phyloP scores from a whole-genome alignment of 2,888 invertebrate species.

The Limnephilus auricula region DNA sequence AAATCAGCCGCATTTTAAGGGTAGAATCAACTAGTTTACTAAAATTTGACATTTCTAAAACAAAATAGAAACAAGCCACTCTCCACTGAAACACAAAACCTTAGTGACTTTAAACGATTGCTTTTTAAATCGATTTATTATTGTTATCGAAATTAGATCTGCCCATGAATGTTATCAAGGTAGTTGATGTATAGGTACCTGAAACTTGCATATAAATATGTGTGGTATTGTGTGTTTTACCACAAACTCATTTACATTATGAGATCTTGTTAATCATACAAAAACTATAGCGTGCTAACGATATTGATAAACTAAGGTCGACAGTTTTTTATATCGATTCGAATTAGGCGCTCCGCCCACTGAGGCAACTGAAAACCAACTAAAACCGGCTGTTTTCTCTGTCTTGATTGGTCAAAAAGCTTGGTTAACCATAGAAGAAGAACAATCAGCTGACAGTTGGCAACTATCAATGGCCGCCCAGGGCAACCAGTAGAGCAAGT shows the following conservation, averaged over 20 bases:
- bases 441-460: too few species aligned
- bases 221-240: neutral
- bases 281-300: too few species aligned
- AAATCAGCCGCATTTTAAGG: neutral
- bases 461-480: too few species aligned
- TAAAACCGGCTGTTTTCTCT: too few species aligned
- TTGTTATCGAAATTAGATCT: neutral
- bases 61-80: neutral
- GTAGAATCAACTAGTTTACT: neutral
- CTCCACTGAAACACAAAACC: neutral
- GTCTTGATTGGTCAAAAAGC: too few species aligned
- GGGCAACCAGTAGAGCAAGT: too few species aligned
- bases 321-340: too few species aligned
- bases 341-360: too few species aligned
- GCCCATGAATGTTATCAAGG: neutral
- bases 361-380: too few species aligned
- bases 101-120: neutral
- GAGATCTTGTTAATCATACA: too few species aligned
- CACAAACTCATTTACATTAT: neutral
- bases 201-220: neutral
- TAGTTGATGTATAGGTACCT: neutral
- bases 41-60: neutral
- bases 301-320: too few species aligned
- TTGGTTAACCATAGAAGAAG: too few species aligned
- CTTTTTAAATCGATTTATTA: neutral